Evolutionary conservation across 2,113 vertebrate genomes (phyloP), one percentile per base, ranked within the genome.

Genomic region (Holacanthus passer): DNA sequence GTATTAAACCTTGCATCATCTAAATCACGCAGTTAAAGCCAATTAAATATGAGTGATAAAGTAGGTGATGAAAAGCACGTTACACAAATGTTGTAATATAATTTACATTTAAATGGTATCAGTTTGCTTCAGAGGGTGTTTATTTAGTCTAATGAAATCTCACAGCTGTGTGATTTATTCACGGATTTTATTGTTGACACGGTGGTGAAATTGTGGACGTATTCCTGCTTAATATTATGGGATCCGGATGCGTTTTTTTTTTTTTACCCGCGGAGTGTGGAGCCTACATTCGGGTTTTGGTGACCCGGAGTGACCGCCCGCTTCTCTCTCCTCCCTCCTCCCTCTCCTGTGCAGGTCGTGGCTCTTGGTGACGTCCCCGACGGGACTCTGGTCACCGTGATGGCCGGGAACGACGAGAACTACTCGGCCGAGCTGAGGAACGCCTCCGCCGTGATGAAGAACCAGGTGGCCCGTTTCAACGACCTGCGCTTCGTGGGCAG

Each of bases 331-430:
- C 39, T 10, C 9, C 9, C 53, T 85, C n/a, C n/a, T n/a, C n/a
- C n/a, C n/a, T 73, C 52, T 71, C 24, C 20, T 7, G 77, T 77
- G 53, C 95, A 99, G 98, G 97, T 99, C 88, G 98, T 99, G 89
- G 97, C 98, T 85, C 96, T 99, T 2, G 98, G 98, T 86, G 98
- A 99, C 74, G 98, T 99, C 80, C 96, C 98, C 29, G 98, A 99
- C 90, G 98, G 98, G 56, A 99, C 98, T 4, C 97, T 99, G 94
- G 98, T 99, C 91, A 99, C 98, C 0, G 98, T 99, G 90, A 99
- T 99, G 98, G 98, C 98, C 70, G 98, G 98, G n/a, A 99, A 99
- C 0, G 98, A 99, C 29, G 98, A 99, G 96, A 99, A 99, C 93
- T 99, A 99, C 87, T 99, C 98, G 62, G 98, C 98, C 45, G 98